Conservation (phyloP, 2,888 invertebrate species). For the Aelia acuminata region DNA sequence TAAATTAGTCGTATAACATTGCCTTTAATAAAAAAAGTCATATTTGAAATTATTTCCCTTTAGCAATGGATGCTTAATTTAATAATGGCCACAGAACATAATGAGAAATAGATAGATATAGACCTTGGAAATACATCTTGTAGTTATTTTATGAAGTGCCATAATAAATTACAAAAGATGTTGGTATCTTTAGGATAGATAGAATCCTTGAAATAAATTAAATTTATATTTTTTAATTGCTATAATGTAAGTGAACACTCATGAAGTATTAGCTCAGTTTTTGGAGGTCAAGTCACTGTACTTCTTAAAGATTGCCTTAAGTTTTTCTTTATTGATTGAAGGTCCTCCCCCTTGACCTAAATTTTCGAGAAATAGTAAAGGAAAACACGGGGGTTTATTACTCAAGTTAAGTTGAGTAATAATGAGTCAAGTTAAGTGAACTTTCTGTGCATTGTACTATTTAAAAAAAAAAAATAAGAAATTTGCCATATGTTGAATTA, state of each 20-base stretch:
- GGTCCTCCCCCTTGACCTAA: neutral
- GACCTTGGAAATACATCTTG: neutral
- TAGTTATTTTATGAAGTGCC: neutral
- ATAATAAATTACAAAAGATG: neutral
- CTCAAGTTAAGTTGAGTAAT: too few relatives aligned
- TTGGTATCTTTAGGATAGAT: neutral
- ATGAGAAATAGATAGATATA: too few relatives aligned
- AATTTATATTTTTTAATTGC: neutral
- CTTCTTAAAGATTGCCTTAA: neutral
- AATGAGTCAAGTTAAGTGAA: too few relatives aligned
- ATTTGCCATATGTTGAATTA: too few relatives aligned
- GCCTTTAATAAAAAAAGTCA: too few relatives aligned
- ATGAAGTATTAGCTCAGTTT: too few relatives aligned
- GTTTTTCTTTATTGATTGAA: constrained; percentile 12
- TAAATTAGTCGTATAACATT: too few relatives aligned
- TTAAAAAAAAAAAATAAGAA: too few relatives aligned
- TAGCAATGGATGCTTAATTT: too few relatives aligned
- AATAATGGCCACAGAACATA: too few relatives aligned
- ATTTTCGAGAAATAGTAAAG: neutral
- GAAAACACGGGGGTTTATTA: neutral
- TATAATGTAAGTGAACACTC: neutral
- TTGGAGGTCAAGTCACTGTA: neutral
- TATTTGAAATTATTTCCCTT: too few relatives aligned
- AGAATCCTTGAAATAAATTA: neutral
- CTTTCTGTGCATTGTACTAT: too few relatives aligned